Base-by-base conservation (phyloP, 2,113 vertebrate genomes). In the Gallinago media region DNA sequence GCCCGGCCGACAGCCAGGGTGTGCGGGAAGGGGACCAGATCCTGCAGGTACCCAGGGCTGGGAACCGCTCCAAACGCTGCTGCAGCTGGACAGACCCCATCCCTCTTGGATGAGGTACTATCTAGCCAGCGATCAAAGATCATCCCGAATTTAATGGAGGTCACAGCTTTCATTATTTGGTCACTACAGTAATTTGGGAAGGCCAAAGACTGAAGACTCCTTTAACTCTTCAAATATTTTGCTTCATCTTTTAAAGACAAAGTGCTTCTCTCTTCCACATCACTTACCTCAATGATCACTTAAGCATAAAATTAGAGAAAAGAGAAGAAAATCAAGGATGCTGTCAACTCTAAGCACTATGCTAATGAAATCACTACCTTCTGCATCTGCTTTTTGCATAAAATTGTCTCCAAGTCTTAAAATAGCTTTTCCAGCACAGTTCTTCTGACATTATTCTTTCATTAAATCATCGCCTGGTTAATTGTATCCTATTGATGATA, bases 1-100 rank as follows among this genome's bases (percentile, higher is more conserved):
- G 99, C 95, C 98, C 98, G 0, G 99, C 99, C 0, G 98, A 98
- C 5, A 88, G 83, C 18, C 98, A 99, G 94, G 99, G 99, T 3
- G 94, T 99, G 97, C 97, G 40, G 78, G 99, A 99, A 84, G 99
- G 99, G 6, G 99, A 99, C 83, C 99, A 99, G 98, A 99, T 99
- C 86, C 97, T 99, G 88, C 98, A 99, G 99, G 99, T 99, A 96
- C 68, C 23, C 0, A 0, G 44, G 32, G 23, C 73, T 81, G 67
- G 83, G 52, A 71, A 32, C 0, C 2, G 42, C 50, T 73, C 50
- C 0, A 1, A 59, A 8, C 6, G 46, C 61, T 88, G 11, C 49
- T 70, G 58, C 50, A 14, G 21, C 4, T 2, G 2, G 32, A 12
- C 20, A 20, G 74, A 22, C 17, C 17, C 47, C 25, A 20, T 61